These are phyloP conservation scores for Acyrthosiphon pisum DNA, from an alignment of 1,140 invertebrate genomes.

Conservation along the genomic window DNA sequence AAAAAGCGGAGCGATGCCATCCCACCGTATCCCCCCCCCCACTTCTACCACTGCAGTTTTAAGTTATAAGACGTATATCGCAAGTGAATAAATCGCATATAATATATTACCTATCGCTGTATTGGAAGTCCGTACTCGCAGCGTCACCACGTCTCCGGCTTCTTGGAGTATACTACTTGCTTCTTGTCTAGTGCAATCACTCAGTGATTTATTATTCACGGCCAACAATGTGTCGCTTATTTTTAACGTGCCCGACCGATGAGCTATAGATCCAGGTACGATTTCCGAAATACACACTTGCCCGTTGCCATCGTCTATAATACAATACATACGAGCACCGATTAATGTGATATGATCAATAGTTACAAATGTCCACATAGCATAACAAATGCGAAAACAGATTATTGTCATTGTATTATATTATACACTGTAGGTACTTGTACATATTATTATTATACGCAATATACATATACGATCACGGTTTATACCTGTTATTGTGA, in stretches of 20 bases:
- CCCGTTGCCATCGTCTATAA: slow-evolving; percentile 54
- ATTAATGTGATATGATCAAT: not conserved
- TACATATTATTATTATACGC: not conserved
- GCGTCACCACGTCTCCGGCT: slow-evolving; percentile 40
- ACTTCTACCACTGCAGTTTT: no score
- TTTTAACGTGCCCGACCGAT: slow-evolving; percentile 85
- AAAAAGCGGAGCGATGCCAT: no score
- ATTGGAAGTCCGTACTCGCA: slow-evolving; percentile 33
- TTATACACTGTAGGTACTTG: not conserved
- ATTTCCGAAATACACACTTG: slow-evolving; percentile 70
- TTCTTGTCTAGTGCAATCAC: slow-evolving; percentile 55
- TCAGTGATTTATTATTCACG: slow-evolving; percentile 76
- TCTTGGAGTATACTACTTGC: slow-evolving; percentile 52
- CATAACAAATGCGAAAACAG: not conserved
- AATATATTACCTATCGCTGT: not conserved
- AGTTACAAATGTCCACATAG: not conserved
- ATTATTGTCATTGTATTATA: no score
- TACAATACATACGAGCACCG: not conserved
- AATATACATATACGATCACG: not conserved
- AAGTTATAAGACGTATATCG: no score
- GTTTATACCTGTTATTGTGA: slow-evolving; percentile 79
- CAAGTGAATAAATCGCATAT: no score
- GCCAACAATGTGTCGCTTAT: slow-evolving; percentile 86
- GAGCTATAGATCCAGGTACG: slow-evolving; percentile 86
- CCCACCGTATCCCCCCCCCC: no score